Conservation (phyloP, 2,888 invertebrate species). For the Tenthredo distinguenda region DNA sequence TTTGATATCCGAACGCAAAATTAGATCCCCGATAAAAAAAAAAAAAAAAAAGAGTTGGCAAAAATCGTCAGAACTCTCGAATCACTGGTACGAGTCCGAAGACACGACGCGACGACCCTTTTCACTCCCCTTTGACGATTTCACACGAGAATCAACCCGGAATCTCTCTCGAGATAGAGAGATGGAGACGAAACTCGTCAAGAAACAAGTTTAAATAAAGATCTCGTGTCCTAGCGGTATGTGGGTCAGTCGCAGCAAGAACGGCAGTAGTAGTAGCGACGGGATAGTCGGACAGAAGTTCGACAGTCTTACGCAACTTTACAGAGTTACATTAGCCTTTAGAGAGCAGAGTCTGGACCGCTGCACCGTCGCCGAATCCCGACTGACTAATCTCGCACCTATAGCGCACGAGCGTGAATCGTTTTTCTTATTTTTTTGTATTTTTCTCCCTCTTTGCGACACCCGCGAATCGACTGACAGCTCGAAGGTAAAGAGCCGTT, state of each 20-base stretch:
- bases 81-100: too few relatives aligned
- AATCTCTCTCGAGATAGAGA: background rate
- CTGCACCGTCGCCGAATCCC: background rate
- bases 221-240: conserved; percentile 67
- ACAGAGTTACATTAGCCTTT: conserved; percentile 5
- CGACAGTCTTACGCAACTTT: conserved; percentile 35
- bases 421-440: too few relatives aligned
- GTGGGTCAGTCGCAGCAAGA: conserved; percentile 75
- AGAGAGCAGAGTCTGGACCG: background rate
- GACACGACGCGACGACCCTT: background rate
- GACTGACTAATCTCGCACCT: background rate
- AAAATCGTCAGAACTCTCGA: too few relatives aligned
- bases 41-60: too few relatives aligned
- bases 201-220: conserved; percentile 78
- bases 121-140: background rate
- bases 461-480: background rate
- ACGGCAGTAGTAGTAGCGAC: conserved; percentile 37
- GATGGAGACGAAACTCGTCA: conserved; percentile 53
- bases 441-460: background rate
- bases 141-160: background rate
- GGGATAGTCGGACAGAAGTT: conserved; percentile 37
- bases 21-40: too few relatives aligned
- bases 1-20: too few relatives aligned
- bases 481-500: too few relatives aligned
- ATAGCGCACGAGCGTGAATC: too few relatives aligned